These are phyloP conservation scores for Sphaerodactylus townsendi DNA, from an alignment of 2,113 vertebrate species.

Conservation along the genomic window DNA sequence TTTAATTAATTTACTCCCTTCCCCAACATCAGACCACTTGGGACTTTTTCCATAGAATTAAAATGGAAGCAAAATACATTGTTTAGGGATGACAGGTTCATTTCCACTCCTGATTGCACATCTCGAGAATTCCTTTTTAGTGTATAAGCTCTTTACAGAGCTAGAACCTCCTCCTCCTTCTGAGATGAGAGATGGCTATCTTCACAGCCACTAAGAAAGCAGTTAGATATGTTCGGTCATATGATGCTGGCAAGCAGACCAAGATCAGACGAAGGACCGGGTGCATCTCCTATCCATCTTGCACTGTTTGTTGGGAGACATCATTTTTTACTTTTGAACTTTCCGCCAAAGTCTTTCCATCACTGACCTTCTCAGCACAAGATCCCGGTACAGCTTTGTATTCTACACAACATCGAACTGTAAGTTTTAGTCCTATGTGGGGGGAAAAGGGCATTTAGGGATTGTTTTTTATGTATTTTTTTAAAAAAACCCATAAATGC, in stretches of 20 bases:
- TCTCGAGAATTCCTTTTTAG: neutral
- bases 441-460: too few species aligned
- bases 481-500: too few species aligned
- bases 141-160: too few species aligned
- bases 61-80: too few species aligned
- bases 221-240: neutral
- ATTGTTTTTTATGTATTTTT: too few species aligned
- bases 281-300: neutral
- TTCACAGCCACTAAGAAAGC: neutral
- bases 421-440: too few species aligned
- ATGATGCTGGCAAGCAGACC: neutral
- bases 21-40: too few species aligned
- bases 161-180: neutral
- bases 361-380: neutral
- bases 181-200: neutral
- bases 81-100: neutral
- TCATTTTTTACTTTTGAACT: neutral
- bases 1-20: too few species aligned
- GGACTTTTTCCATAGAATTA: too few species aligned
- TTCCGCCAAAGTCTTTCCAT: neutral
- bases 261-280: neutral
- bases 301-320: neutral
- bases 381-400: neutral
- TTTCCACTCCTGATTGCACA: neutral
- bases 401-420: neutral